phyloP scores from a whole-genome alignment of 64 coral and sea anemone species.

The Anthopleura sola region DNA sequence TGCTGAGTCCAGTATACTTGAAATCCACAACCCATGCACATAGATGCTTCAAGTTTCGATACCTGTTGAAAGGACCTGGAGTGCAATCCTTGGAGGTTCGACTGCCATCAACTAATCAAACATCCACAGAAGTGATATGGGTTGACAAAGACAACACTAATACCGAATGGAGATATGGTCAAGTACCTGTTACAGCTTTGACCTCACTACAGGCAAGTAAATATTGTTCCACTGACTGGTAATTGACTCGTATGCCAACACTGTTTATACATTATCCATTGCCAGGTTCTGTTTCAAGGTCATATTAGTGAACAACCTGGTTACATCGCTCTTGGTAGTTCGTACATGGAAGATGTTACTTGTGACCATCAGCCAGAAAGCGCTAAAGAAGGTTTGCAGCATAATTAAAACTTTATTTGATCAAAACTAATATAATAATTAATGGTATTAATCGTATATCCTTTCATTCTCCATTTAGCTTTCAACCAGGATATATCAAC shows the following conservation, averaged over 20 bases:
- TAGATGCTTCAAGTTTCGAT: slow-evolving; percentile 1
- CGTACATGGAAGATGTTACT: background rate
- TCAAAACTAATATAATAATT: too few species aligned
- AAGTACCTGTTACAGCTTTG: background rate
- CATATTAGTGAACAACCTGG: background rate
- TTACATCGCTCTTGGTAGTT: background rate
- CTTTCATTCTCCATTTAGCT: background rate
- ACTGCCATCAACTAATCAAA: background rate
- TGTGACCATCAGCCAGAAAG: background rate
- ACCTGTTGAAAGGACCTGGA: background rate
- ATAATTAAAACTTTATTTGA: too few species aligned
- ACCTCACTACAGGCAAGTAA: background rate
- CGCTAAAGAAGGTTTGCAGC: background rate
- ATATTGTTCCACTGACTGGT: too few species aligned
- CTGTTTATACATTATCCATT: background rate
- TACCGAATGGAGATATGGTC: background rate
- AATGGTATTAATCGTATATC: background rate
- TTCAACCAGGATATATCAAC: slow-evolving; percentile 1
- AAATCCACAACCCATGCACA: background rate
- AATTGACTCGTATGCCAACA: too few species aligned
- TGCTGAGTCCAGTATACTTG: background rate
- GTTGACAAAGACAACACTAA: background rate
- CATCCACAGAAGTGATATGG: background rate
- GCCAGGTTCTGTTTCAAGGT: background rate
- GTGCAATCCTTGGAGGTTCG: background rate